Evolutionary conservation across 2,113 vertebrate species (phyloP), one percentile per base, ranked within the genome.

Genomic region (Sphyrna mokarran): DNA sequence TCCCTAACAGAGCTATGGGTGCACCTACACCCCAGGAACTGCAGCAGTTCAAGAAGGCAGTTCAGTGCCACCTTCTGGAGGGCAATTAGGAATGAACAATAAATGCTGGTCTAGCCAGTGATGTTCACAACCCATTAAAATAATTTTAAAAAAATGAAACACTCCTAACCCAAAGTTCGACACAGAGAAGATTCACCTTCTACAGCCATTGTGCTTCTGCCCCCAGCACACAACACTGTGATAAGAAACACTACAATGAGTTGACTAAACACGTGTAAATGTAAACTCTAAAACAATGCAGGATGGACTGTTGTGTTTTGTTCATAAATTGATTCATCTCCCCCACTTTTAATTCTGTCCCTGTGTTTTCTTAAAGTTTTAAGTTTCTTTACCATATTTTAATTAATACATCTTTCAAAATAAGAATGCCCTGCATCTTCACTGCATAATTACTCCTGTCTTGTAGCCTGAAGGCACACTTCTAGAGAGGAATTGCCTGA

Each of bases 301-400:
- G 63, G 20, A 68, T 6, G 33, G 61, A 66, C 7, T 93, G 63
- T 37, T n/a, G 33, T 22, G 8, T 16, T 90, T n/a, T 63, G 54
- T 90, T 93, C 58, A 93, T 37, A 37, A 93, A 37, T 93, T 18
- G 37, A 93, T 40, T 93, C 89, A 93, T 37, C 58, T 37, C 61
- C 2, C 2, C 33, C 89, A 91, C 89, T 66, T n/a, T 43, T 37
- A 93, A 16, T 66, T 68, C 61, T 66, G 61, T 20, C 89, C 37
- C n/a, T 68, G 29, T 61, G 29, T 93, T 66, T 68, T 66, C 61
- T 66, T 93, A 37, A 66, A 93, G 89, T 22, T 93, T 68, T n/a
- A 93, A 22, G 61, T 93, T 91, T 91, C 87, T 91, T 91, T 63
- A 91, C 87, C 87, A 91, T 91, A 91, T 91, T 91, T 66, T 93